A percentile compares a stretch with the other conserved stretches of the same genome.
Evolutionary conservation across 2,797 vertebrate genomes (phyloP).

Genomic region (Enteromius mattozi): DNA sequence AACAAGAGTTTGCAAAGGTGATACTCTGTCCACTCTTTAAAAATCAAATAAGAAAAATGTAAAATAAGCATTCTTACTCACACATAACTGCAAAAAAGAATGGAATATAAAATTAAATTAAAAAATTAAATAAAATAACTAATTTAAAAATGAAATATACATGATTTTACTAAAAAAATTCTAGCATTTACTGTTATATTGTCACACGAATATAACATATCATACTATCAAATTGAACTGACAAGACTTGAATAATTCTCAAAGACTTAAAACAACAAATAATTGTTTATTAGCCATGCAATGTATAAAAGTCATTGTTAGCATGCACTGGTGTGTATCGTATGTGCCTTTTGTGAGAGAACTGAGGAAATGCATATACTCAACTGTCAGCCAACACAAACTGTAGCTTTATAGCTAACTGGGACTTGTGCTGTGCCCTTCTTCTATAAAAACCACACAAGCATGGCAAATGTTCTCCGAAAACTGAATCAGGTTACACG

Average conservation of each 20-base stretch:
- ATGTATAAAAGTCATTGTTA: slow-evolving; percentile 63
- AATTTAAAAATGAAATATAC: background rate
- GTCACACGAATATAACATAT: background rate
- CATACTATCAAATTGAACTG: slow-evolving; percentile 29
- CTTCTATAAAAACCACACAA: slow-evolving; percentile 75
- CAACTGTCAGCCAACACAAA: slow-evolving; percentile 63
- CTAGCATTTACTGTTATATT: background rate
- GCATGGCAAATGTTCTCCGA: slow-evolving; percentile 69
- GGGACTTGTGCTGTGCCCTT: slow-evolving; percentile 60
- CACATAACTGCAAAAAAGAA: background rate
- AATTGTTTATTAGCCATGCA: slow-evolving; percentile 45
- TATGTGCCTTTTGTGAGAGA: slow-evolving; percentile 53
- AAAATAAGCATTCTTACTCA: background rate
- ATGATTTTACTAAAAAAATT: background rate
- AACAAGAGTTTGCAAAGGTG: slow-evolving; percentile 1
- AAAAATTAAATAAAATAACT: background rate
- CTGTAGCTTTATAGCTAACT: slow-evolving; percentile 49
- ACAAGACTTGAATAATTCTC: background rate
- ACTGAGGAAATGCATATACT: slow-evolving; percentile 67
- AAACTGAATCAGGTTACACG: slow-evolving; percentile 74
- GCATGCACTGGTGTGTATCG: slow-evolving; percentile 54
- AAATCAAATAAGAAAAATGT: background rate
- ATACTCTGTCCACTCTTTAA: background rate
- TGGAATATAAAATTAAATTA: background rate
- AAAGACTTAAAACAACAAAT: slow-evolving; percentile 17